Evolutionary conservation across 2,113 vertebrate genomes (phyloP).

Genomic region (Empidonax traillii): DNA sequence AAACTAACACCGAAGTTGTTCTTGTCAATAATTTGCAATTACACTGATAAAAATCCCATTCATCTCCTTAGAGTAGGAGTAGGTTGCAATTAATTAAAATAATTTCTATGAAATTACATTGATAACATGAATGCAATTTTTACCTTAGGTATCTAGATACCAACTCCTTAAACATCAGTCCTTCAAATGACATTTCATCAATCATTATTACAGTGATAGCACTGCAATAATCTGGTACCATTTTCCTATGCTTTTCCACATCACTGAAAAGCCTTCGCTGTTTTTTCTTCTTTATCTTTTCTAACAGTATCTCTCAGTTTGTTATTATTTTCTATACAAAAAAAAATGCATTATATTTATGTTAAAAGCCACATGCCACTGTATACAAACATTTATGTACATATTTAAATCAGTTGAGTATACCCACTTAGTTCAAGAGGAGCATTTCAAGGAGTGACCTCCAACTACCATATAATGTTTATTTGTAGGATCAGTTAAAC

Average conservation of each 20-base stretch:
- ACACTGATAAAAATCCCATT: neutral
- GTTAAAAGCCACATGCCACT: neutral
- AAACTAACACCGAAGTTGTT: neutral
- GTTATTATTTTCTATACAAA: neutral
- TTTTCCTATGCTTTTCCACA: neutral
- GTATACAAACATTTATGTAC: neutral
- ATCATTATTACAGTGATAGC: neutral
- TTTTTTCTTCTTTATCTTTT: neutral
- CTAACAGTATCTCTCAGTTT: neutral
- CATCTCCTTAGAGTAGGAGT: neutral
- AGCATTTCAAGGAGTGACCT: neutral
- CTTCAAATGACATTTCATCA: neutral
- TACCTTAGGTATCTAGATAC: neutral
- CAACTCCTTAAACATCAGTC: neutral
- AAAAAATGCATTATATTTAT: neutral
- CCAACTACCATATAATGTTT: neutral
- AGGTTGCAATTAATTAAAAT: neutral
- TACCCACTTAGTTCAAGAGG: neutral
- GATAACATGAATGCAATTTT: neutral
- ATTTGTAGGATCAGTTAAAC: neutral
- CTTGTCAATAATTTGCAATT: slow-evolving; percentile 16
- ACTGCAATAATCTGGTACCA: neutral
- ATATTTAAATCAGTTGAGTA: neutral
- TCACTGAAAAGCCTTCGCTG: neutral
- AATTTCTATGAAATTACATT: neutral